These are phyloP conservation scores for Zaprionus tsacasi DNA, from an alignment of 1,140 invertebrate genomes.

Conservation along the genomic window DNA sequence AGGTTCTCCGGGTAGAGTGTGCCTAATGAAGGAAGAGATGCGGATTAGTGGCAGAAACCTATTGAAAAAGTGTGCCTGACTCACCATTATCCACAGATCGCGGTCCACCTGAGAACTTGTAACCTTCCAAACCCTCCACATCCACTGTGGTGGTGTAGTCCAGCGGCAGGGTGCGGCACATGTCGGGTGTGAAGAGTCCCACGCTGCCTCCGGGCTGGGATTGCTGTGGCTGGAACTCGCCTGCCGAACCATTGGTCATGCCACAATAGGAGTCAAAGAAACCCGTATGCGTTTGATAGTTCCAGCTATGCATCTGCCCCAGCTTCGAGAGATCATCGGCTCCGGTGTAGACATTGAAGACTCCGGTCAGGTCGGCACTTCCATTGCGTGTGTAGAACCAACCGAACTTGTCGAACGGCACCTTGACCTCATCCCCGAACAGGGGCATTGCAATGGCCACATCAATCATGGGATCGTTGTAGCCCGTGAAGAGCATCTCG, in stretches of 20 bases:
- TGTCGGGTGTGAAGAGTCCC: slow-evolving; percentile 88
- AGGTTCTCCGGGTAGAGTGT: slow-evolving; percentile 87
- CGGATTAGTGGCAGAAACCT: background rate
- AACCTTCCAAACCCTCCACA: slow-evolving; percentile 85
- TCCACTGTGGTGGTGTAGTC: slow-evolving; percentile 85
- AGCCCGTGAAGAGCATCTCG: slow-evolving; percentile 92
- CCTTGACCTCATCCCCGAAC: slow-evolving; percentile 84
- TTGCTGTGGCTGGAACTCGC: slow-evolving; percentile 90
- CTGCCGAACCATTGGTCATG: slow-evolving; percentile 88
- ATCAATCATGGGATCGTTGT: slow-evolving; percentile 88
- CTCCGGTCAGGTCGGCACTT: slow-evolving; percentile 88
- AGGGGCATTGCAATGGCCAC: slow-evolving; percentile 86
- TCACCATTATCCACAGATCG: slow-evolving; percentile 88
- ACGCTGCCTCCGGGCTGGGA: slow-evolving; percentile 86
- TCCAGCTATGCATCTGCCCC: slow-evolving; percentile 89
- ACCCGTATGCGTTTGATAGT: slow-evolving; percentile 86
- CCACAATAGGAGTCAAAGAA: slow-evolving; percentile 87
- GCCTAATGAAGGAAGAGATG: slow-evolving; percentile 64
- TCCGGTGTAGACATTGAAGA: slow-evolving; percentile 90
- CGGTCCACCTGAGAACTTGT: slow-evolving; percentile 85
- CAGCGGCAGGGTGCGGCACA: slow-evolving; percentile 88
- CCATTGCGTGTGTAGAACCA: slow-evolving; percentile 93
- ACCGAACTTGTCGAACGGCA: slow-evolving; percentile 90
- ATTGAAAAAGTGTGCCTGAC: slow-evolving; percentile 51
- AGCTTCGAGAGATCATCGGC: slow-evolving; percentile 86